Percentiles rank a stretch among this genome's conserved stretches.
Evolutionary conservation across 2,888 invertebrate genomes (phyloP).

Genomic region (Drosophila ustulata): DNA sequence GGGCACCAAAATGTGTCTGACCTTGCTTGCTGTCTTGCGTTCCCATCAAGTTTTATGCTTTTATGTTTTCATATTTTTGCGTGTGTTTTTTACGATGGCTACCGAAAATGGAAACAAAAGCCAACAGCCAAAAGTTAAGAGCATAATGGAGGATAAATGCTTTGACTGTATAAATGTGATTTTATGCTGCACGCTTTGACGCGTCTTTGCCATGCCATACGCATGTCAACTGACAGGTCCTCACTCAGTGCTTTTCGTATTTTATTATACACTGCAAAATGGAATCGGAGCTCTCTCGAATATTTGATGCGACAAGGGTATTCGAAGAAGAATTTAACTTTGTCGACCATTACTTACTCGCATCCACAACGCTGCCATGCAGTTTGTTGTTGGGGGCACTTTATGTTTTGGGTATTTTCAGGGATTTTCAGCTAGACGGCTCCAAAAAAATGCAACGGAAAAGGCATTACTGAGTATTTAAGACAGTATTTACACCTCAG

Average conservation of each 20-base stretch:
- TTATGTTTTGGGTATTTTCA: conserved; percentile 24
- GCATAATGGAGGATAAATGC: conserved; percentile 79
- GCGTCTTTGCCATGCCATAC: conserved; percentile 38
- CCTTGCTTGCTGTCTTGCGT: conserved; percentile 49
- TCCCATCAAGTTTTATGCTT: conserved; percentile 45
- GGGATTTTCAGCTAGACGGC: conserved; percentile 16
- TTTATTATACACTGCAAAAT: conserved; percentile 13
- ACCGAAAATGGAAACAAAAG: conserved; percentile 58
- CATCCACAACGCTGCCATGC: not conserved
- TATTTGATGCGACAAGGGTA: not conserved
- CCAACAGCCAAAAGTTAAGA: conserved; percentile 58
- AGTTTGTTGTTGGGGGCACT: conserved; percentile 16
- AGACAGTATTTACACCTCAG: not conserved
- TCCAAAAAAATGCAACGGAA: conserved; percentile 31
- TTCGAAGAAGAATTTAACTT: not conserved
- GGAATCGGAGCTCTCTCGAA: not conserved
- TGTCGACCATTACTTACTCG: not conserved
- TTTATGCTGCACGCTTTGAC: conserved; percentile 61
- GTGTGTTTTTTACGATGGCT: conserved; percentile 59
- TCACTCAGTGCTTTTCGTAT: not conserved
- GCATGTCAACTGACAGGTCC: conserved; percentile 24
- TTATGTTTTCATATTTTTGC: conserved; percentile 55
- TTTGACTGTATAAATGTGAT: conserved; percentile 70
- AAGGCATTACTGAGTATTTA: conserved; percentile 37
- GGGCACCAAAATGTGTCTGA: conserved; percentile 42